phyloP scores from a whole-genome alignment of 2,113 vertebrate genomes.

The Seriola quinqueradiata region DNA sequence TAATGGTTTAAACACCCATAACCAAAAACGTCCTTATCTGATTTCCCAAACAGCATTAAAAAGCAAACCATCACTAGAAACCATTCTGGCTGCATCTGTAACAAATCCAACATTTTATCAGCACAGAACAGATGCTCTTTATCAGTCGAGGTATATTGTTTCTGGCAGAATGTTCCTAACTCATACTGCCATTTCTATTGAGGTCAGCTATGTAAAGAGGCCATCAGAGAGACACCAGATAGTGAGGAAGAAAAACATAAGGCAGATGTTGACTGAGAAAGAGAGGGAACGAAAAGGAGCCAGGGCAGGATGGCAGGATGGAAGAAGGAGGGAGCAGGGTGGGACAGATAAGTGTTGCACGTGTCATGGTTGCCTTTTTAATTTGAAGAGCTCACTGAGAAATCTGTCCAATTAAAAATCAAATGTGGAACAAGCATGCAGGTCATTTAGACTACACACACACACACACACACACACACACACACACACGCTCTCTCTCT shows the following conservation, averaged over 20 bases:
- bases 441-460: slow-evolving; percentile 57
- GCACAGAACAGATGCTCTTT: slow-evolving; percentile 54
- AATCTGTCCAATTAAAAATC: slow-evolving; percentile 75
- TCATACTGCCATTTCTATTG: slow-evolving; percentile 56
- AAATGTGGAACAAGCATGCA: slow-evolving; percentile 68
- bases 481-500: slow-evolving; percentile 35
- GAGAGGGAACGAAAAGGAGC: slow-evolving; percentile 26
- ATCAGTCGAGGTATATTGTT: slow-evolving; percentile 46
- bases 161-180: slow-evolving; percentile 38
- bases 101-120: slow-evolving; percentile 55
- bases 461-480: slow-evolving; percentile 22
- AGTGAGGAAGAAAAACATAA: slow-evolving; percentile 37
- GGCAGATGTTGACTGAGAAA: slow-evolving; percentile 45
- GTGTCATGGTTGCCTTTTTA: slow-evolving; percentile 65
- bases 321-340: slow-evolving; percentile 30
- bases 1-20: slow-evolving; percentile 10
- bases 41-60: slow-evolving; percentile 7
- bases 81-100: slow-evolving; percentile 17
- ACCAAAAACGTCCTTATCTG: slow-evolving; percentile 27
- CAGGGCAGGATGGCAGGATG: slow-evolving; percentile 10
- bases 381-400: slow-evolving; percentile 59
- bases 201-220: slow-evolving; percentile 60
- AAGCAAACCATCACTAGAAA: slow-evolving; percentile 9
- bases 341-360: slow-evolving; percentile 34
- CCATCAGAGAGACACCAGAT: slow-evolving; percentile 50